A percentile compares a stretch with the other conserved stretches of the same genome.
These are phyloP conservation scores for Anabas testudineus DNA, from an alignment of 2,797 vertebrate genomes.

Conservation along the genomic window DNA sequence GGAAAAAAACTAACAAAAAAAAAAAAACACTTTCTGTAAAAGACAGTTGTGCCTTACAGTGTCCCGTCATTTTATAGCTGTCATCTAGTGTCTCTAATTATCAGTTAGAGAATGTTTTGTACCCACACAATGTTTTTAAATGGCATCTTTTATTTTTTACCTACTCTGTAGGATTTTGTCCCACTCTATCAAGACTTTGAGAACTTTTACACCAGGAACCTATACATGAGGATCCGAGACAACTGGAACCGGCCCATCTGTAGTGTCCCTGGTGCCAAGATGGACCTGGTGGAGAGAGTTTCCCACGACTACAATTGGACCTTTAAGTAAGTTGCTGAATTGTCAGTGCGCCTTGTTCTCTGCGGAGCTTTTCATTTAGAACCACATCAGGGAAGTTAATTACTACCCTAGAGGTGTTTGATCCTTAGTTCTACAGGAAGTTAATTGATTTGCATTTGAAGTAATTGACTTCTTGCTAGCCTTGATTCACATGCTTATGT, in stretches of 20 bases:
- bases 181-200: slow-evolving; percentile 98
- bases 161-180: slow-evolving; percentile 93
- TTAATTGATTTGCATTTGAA: slow-evolving; percentile 6
- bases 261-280: slow-evolving; percentile 92
- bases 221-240: slow-evolving; percentile 97
- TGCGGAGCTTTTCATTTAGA: background rate
- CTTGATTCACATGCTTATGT: slow-evolving; percentile 34
- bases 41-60: background rate
- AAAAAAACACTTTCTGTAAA: background rate
- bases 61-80: background rate
- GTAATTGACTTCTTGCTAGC: slow-evolving; percentile 35
- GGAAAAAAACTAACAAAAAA: too few relatives aligned
- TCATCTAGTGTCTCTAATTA: background rate
- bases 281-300: slow-evolving; percentile 92
- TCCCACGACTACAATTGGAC: slow-evolving; percentile 97
- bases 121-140: background rate
- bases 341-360: slow-evolving; percentile 4
- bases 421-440: slow-evolving; percentile 6
- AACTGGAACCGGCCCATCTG: slow-evolving; percentile 98
- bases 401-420: background rate
- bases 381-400: background rate
- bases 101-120: background rate
- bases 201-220: slow-evolving; percentile 97
- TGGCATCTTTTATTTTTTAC: background rate
- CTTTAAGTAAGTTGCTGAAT: slow-evolving; percentile 87